Conservation (phyloP, 35 echinoderm and acorn worm genomes). For the Acanthaster planci region DNA sequence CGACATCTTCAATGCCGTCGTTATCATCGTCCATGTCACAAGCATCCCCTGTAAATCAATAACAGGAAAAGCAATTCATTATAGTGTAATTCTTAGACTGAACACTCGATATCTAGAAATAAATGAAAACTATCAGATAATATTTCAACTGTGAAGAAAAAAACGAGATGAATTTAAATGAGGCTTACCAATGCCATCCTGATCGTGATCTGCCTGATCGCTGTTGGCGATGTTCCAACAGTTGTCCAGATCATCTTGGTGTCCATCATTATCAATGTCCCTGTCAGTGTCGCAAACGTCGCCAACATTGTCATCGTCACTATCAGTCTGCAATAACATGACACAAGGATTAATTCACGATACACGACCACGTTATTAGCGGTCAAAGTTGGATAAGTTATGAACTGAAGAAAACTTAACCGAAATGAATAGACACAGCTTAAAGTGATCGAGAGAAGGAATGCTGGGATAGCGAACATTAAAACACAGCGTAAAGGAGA, state of each 20-base stretch:
- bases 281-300: conserved; percentile 90
- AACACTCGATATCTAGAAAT: too few species aligned
- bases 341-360: too few species aligned
- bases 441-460: too few species aligned
- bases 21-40: conserved; percentile 98
- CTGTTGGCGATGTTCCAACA: conserved; percentile 82
- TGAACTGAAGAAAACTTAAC: too few species aligned
- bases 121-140: neutral
- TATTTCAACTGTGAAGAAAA: neutral
- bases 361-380: too few species aligned
- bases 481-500: neutral
- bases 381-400: too few species aligned
- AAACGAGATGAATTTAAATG: neutral
- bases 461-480: too few species aligned
- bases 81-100: too few species aligned
- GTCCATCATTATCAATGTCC: conserved; percentile 84
- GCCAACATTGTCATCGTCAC: conserved; percentile 88
- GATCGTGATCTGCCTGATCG: conserved; percentile 85
- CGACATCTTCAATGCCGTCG: conserved; percentile 78
- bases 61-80: neutral
- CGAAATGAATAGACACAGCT: too few species aligned
- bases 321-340: conserved; percentile 55
- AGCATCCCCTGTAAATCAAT: conserved; percentile 70
- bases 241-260: conserved; percentile 96
- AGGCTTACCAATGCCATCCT: conserved; percentile 85